Percentiles rank a stretch among this genome's conserved stretches.
These are phyloP conservation scores for Heliconius hermathena DNA, from an alignment of 1,140 invertebrate genomes.

Conservation along the genomic window DNA sequence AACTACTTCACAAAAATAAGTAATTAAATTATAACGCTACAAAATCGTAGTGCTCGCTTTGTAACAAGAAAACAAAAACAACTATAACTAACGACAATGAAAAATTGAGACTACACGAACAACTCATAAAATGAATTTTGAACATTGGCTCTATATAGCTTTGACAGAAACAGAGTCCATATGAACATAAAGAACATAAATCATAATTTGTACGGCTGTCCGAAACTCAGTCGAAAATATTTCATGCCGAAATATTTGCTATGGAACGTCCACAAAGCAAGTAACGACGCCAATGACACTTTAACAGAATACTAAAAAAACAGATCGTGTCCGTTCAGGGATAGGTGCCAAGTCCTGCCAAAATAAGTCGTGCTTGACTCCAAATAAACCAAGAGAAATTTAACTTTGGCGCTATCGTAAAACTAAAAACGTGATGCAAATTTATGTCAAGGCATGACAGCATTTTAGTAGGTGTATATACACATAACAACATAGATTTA, in stretches of 20 bases:
- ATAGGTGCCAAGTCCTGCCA: conserved; percentile 10
- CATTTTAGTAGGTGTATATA: too few relatives aligned
- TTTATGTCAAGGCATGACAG: not conserved
- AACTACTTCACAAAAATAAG: not conserved
- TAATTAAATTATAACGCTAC: not conserved
- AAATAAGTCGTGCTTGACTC: conserved; percentile 6
- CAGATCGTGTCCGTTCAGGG: not conserved
- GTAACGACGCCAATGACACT: conserved; percentile 8
- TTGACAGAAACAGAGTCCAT: not conserved
- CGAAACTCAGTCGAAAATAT: not conserved
- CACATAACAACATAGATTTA: too few relatives aligned
- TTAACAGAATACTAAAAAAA: conserved; percentile 14
- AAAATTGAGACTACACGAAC: not conserved
- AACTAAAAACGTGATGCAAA: conserved; percentile 32
- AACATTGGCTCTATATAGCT: not conserved
- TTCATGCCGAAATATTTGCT: not conserved
- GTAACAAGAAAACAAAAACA: not conserved
- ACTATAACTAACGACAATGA: not conserved
- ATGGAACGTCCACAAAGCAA: not conserved
- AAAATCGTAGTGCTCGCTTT: not conserved
- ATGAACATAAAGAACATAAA: conserved; percentile 2
- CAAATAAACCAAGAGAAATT: conserved; percentile 17
- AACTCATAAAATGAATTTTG: not conserved
- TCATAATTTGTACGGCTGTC: conserved; percentile 4
- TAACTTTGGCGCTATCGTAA: conserved; percentile 32